These are phyloP conservation scores for Pseudoatta argentina DNA, from an alignment of 1,140 invertebrate species.

Conservation along the genomic window DNA sequence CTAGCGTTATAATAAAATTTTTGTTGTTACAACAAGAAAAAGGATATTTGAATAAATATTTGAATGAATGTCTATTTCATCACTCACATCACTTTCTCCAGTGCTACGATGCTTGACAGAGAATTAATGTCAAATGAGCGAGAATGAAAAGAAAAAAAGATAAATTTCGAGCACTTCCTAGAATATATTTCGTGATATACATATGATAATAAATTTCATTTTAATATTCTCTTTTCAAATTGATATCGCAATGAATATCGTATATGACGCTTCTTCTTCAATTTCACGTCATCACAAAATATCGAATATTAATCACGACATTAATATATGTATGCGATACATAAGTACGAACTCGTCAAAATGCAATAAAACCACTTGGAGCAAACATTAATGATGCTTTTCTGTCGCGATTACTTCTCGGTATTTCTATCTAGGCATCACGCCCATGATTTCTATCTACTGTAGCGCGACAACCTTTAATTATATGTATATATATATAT, in stretches of 20 bases:
- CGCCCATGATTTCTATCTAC: conserved; percentile 32
- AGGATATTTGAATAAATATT: not conserved
- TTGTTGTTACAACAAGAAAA: not conserved
- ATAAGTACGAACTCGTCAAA: not conserved
- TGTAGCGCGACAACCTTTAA: not conserved
- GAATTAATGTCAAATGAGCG: not conserved
- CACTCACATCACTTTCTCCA: not conserved
- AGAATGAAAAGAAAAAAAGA: not conserved
- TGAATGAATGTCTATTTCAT: not conserved
- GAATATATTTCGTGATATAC: not conserved
- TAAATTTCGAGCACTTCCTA: not conserved
- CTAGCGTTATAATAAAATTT: not conserved
- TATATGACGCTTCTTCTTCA: conserved; percentile 46
- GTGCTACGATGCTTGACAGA: not conserved
- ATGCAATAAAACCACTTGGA: conserved; percentile 17
- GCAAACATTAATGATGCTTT: not conserved
- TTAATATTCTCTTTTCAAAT: conserved; percentile 1
- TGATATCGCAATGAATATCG: not conserved
- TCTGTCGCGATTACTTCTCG: not conserved
- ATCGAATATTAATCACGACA: not conserved
- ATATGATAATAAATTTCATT: conserved; percentile 1
- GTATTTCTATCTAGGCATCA: not conserved
- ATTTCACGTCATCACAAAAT: not conserved
- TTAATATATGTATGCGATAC: not conserved
- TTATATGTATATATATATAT: not conserved